A percentile compares a stretch with the other conserved stretches of the same genome.
These are phyloP conservation scores for Rallus limicola DNA, from an alignment of 2,113 vertebrate genomes.

Conservation along the genomic window DNA sequence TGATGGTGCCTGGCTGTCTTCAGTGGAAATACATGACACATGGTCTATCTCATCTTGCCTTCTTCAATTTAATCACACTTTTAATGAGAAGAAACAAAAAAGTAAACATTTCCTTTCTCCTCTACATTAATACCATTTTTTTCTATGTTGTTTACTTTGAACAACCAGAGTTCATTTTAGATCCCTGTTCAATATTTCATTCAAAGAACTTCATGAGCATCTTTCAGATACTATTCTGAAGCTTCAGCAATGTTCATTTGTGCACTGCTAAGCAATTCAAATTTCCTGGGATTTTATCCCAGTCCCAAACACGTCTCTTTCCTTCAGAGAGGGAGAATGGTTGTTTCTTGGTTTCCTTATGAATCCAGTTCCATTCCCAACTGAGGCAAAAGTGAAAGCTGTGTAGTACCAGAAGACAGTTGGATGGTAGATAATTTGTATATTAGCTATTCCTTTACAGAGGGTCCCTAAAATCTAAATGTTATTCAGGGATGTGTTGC, in stretches of 20 bases:
- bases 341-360: neutral
- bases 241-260: neutral
- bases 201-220: neutral
- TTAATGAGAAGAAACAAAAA: conserved; percentile 7
- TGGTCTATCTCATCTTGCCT: neutral
- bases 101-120: neutral
- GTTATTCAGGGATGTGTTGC: neutral
- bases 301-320: neutral
- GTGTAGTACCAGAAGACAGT: neutral
- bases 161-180: neutral
- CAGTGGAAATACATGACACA: neutral
- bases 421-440: neutral
- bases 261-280: neutral
- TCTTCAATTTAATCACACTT: neutral
- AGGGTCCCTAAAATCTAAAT: neutral
- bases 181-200: neutral
- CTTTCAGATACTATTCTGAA: neutral
- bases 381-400: neutral
- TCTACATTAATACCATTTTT: neutral
- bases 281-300: neutral
- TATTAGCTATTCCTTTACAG: neutral
- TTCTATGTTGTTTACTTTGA: neutral
- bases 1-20: neutral
- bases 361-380: neutral
- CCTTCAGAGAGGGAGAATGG: neutral